phyloP scores from a whole-genome alignment of 2,797 vertebrate species.

The Euphonia xanthogaster region DNA sequence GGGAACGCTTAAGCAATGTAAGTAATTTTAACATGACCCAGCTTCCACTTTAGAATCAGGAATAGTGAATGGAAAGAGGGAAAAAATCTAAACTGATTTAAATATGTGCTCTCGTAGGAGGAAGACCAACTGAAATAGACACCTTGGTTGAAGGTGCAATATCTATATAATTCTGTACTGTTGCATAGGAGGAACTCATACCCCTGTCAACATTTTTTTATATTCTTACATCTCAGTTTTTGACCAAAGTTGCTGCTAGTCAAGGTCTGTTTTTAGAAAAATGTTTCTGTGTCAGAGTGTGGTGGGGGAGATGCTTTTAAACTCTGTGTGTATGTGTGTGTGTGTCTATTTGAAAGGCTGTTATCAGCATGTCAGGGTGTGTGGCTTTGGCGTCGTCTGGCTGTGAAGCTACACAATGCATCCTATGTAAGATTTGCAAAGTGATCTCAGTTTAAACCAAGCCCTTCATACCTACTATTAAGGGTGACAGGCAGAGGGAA shows the following conservation, averaged over 20 bases:
- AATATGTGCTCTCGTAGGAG: constrained; percentile 47
- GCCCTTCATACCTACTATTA: neutral
- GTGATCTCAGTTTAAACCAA: neutral
- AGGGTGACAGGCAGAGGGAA: neutral
- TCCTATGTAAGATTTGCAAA: constrained; percentile 60
- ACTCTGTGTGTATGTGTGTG: neutral
- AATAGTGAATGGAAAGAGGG: neutral
- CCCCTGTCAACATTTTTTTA: constrained; percentile 35
- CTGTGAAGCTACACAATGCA: constrained; percentile 72
- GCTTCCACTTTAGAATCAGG: neutral
- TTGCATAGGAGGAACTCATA: constrained; percentile 17
- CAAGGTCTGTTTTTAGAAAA: constrained; percentile 55
- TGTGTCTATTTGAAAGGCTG: constrained; percentile 41
- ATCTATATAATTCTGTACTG: constrained; percentile 1
- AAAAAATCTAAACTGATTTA: constrained; percentile 38
- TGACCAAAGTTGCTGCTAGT: neutral
- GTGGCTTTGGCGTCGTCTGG: constrained; percentile 72
- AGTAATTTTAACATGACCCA: neutral
- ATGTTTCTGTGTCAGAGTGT: neutral
- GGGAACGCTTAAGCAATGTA: neutral
- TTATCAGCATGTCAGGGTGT: constrained; percentile 68
- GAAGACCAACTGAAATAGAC: constrained; percentile 53
- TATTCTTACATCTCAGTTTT: neutral
- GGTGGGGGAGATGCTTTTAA: constrained; percentile 57
- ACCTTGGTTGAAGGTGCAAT: constrained; percentile 53